These are phyloP conservation scores for Sphenopsis melanotis DNA, from an alignment of 2,797 vertebrate genomes.

Conservation along the genomic window DNA sequence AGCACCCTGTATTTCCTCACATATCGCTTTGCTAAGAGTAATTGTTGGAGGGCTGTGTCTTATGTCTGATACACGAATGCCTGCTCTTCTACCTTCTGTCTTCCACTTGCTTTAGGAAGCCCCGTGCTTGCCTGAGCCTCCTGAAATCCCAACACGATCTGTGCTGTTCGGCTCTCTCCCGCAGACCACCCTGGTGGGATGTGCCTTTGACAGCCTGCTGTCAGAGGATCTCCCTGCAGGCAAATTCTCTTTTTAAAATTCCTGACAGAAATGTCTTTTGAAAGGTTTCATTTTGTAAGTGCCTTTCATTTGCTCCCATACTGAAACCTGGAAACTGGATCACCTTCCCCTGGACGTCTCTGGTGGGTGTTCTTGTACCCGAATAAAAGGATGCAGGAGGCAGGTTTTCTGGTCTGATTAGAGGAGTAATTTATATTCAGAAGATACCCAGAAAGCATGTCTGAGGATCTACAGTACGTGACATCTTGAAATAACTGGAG, in stretches of 20 bases:
- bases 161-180: neutral
- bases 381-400: neutral
- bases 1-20: neutral
- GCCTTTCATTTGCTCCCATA: conserved; percentile 40
- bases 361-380: neutral
- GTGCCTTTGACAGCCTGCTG: conserved; percentile 68
- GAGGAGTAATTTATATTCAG: conserved; percentile 46
- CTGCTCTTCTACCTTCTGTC: neutral
- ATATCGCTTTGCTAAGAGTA: neutral
- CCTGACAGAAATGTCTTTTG: conserved; percentile 56
- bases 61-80: neutral
- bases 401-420: conserved; percentile 25
- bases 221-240: conserved; percentile 68
- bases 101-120: conserved; percentile 30
- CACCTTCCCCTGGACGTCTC: neutral
- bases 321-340: conserved; percentile 39
- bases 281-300: conserved; percentile 53
- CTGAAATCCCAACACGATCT: conserved; percentile 48
- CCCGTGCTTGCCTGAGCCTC: neutral
- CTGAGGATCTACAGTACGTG: conserved; percentile 29
- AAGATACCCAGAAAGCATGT: neutral
- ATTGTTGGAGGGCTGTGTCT: neutral
- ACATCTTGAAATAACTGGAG: conserved; percentile 59
- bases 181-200: conserved; percentile 46
- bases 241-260: conserved; percentile 66